Evolutionary conservation across 1,140 invertebrate species (phyloP), one percentile per base, ranked within the genome.

Genomic region (Drosophila bocki): DNA sequence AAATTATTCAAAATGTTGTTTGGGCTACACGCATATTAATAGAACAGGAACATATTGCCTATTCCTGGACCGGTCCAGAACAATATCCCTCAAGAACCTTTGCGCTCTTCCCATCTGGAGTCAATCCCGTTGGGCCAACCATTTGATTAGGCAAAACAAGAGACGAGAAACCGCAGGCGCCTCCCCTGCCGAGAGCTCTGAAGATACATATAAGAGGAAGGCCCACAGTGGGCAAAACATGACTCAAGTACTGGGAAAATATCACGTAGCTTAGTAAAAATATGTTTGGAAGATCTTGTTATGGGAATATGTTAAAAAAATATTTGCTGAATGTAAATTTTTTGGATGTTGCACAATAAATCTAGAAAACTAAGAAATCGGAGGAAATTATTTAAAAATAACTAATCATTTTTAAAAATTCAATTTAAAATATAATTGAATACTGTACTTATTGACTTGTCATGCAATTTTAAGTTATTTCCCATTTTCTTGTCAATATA

Each of bases 1-100:
- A 88, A 88, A 90, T 88, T 90, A 88, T 88, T 90, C 81, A 88
- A 80, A 90, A 72, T 82, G 53, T 65, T 62, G 48, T 51, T 62
- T 75, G 57, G 67, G 39, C 26, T 22, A 32, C 13, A 54, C 62
- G 57, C 56, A 82, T 86, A 85, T 86, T 86, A 86, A 86, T 85
- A 67, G 59, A 64, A 53, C 61, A 48, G 42, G 33, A 82, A 87
- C 75, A 88, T 78, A 78, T 78, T 68, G 75, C 48, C 26, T 59
- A 76, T 79, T 39, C 72, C 22, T 17, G 39, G 22, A 15, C n/a
- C 79, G 33, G 19, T 11, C n/a, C 75, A 47, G 50, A 67, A 51
- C 13, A 22, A 22, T 53, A 78, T 61, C 44, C 75, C 75, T 57
- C 35, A 26, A 70, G 75, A 42, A 42, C 63, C 63, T 74, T 74